Evolutionary conservation across 1,140 invertebrate genomes (phyloP), one percentile per base, ranked within the genome.

Genomic region (Aricia agestis): DNA sequence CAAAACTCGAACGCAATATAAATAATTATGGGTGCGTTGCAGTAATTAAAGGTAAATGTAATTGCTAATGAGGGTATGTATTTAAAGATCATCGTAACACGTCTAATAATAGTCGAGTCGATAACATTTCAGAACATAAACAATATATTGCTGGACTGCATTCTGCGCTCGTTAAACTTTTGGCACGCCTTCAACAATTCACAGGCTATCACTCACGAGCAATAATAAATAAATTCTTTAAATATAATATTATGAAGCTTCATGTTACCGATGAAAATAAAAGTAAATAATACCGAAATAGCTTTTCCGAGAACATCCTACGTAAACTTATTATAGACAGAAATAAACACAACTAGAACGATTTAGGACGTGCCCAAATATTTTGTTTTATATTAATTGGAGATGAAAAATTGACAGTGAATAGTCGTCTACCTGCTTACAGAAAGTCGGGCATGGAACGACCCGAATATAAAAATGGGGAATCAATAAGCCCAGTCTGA

Each of bases 81-180:
- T 36, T 36, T 36, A 36, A 36, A 15, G 45, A 52, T 15, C 13
- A 52, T 63, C 18, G 18, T 25, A 19, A 71, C 68, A 68, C 18
- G 59, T 71, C 57, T 76, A 78, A 74, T 76, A 75, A 74, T 78
- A 78, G 74, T 42, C 61, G 19, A 73, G 61, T 69, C 74, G 72
- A 59, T 58, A 66, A 68, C 68, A 72, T 68, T 80, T 80, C 76
- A 74, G 77, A 82, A 80, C 79, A 87, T 82, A 86, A 87, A 89
- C 81, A 86, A 83, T 72, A 85, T 84, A 82, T 80, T 84, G 84
- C 81, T 84, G 86, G 87, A 83, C 84, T 87, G 86, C 83, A 88
- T 87, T 84, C 81, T 81, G 73, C 82, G 83, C 81, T 82, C 76
- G 79, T 78, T 76, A 82, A 85, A 80, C 69, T 85, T 87, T 89